Evolutionary conservation across 2,113 vertebrate species (phyloP).

Genomic region (Clarias gariepinus): DNA sequence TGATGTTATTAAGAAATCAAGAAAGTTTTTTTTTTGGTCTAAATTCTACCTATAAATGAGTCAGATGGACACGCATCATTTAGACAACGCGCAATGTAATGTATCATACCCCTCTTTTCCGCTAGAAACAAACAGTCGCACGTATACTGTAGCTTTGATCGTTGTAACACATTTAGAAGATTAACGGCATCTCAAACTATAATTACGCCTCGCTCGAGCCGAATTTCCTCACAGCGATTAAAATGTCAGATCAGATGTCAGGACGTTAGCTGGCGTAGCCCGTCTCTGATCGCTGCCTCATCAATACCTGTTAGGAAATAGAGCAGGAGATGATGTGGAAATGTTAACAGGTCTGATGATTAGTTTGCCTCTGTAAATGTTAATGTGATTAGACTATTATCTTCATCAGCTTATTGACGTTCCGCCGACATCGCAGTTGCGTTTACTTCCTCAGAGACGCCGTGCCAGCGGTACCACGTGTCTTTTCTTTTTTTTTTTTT

Average conservation of each 20-base stretch:
- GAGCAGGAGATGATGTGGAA: constrained; percentile 32
- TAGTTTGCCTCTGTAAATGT: constrained; percentile 38
- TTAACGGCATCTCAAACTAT: not conserved
- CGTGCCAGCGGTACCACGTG: not conserved
- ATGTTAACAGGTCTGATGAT: constrained; percentile 43
- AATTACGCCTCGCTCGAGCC: not conserved
- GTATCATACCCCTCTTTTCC: not conserved
- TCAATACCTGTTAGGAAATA: constrained; percentile 12
- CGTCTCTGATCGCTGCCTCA: not conserved
- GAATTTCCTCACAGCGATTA: constrained; percentile 15
- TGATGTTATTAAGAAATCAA: not conserved
- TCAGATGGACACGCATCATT: not conserved
- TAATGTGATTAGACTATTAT: constrained; percentile 48
- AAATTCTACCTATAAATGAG: not conserved
- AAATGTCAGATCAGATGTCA: constrained; percentile 22
- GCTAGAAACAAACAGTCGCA: not conserved
- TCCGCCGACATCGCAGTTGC: not conserved
- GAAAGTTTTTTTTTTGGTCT: not conserved
- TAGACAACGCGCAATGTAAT: not conserved
- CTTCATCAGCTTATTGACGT: constrained; percentile 44
- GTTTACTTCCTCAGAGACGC: not conserved
- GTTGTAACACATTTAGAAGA: not conserved
- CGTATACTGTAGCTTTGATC: not conserved
- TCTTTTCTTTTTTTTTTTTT: not conserved
- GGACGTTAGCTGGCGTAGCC: not conserved